These are phyloP conservation scores for Rhagologus leucostigma DNA, from an alignment of 2,113 vertebrate genomes.

Conservation along the genomic window DNA sequence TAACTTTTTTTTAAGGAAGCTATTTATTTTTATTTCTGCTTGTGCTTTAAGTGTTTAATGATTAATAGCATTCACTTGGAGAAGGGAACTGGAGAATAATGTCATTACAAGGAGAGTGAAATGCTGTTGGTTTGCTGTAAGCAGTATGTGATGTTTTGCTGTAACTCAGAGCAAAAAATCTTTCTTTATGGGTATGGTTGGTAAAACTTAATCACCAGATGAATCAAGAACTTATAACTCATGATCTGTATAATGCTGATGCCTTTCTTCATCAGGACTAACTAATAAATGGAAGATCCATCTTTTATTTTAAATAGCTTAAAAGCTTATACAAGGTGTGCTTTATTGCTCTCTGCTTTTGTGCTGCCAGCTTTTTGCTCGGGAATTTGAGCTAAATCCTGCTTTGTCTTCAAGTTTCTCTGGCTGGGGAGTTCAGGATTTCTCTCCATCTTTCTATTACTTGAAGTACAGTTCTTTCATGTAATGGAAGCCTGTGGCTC, in stretches of 20 bases:
- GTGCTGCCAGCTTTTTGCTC: not conserved
- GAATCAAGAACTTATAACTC: not conserved
- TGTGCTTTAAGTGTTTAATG: slow-evolving; percentile 10
- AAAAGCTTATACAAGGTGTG: not conserved
- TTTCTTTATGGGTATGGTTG: not conserved
- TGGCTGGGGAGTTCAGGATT: not conserved
- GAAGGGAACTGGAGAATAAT: not conserved
- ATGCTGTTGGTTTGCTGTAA: not conserved
- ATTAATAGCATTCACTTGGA: not conserved
- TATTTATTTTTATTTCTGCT: slow-evolving; percentile 48
- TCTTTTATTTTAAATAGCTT: not conserved
- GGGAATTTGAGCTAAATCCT: not conserved
- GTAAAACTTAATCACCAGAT: not conserved
- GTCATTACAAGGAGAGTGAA: not conserved
- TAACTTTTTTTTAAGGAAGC: not conserved
- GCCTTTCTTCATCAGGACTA: not conserved
- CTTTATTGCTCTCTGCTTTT: not conserved
- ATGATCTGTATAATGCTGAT: not conserved
- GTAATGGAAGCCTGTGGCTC: not conserved
- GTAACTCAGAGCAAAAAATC: not conserved
- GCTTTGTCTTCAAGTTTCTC: not conserved
- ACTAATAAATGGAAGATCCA: not conserved
- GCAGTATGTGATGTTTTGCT: not conserved
- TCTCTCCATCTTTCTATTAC: not conserved
- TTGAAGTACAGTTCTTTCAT: not conserved